These are phyloP conservation scores for Sinhomidia bicolor DNA, from an alignment of 2,888 invertebrate genomes.

Conservation along the genomic window DNA sequence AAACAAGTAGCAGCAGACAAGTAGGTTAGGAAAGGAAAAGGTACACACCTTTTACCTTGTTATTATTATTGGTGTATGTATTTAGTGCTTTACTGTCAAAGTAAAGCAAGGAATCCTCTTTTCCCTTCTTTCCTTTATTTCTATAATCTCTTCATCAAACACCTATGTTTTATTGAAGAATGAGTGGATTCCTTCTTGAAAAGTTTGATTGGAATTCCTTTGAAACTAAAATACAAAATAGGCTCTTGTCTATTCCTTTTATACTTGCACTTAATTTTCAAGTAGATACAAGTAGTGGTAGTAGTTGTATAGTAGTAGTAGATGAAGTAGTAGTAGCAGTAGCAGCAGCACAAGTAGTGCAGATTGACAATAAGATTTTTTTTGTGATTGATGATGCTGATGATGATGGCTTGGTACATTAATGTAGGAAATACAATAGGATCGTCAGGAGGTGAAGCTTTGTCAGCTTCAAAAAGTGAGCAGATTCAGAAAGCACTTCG, in stretches of 20 bases:
- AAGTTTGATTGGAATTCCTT: conserved; percentile 12
- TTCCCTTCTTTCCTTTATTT: conserved; percentile 4
- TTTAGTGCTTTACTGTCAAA: no score
- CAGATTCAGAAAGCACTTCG: conserved; percentile 50
- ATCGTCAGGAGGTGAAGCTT: conserved; percentile 31
- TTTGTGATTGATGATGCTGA: not conserved
- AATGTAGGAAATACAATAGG: conserved; percentile 20
- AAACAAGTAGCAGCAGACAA: not conserved
- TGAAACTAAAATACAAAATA: not conserved
- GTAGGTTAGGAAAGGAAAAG: no score
- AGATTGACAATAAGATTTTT: not conserved
- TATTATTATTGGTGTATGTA: no score
- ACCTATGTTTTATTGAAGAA: not conserved
- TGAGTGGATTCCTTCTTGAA: conserved; percentile 30
- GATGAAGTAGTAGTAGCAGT: no score
- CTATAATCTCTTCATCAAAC: conserved; percentile 26
- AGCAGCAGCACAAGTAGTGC: not conserved
- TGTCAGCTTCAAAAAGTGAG: conserved; percentile 24
- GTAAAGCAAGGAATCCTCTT: conserved; percentile 20
- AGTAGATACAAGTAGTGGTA: no score
- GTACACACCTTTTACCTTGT: no score
- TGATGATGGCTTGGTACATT: no score
- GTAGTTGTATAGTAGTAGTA: no score
- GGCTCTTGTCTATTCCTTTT: not conserved
- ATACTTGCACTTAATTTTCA: not conserved